Percentiles rank a stretch among this genome's conserved stretches.
Evolutionary conservation across 2,113 vertebrate species (phyloP).

Genomic region (Alethe diademata): DNA sequence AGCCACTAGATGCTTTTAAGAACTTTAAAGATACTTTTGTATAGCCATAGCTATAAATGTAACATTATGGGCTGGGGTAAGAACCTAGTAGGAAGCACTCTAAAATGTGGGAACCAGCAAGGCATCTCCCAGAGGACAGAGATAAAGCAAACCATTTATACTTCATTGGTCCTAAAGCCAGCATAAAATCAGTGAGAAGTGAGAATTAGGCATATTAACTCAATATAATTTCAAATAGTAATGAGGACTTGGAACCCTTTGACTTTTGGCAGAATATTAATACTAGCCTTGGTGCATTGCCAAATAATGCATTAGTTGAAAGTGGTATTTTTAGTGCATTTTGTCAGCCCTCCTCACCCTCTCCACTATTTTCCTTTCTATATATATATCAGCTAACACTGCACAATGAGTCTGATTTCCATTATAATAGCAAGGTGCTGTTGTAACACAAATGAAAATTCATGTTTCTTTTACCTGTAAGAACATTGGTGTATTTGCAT

Average conservation of each 20-base stretch:
- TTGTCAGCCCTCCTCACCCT: not conserved
- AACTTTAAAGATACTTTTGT: not conserved
- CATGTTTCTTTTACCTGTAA: not conserved
- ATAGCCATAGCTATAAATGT: not conserved
- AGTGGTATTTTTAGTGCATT: constrained; percentile 2
- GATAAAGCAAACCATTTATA: not conserved
- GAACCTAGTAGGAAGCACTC: not conserved
- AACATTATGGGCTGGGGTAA: not conserved
- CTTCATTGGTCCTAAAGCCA: not conserved
- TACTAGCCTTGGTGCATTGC: not conserved
- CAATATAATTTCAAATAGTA: not conserved
- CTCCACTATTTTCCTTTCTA: not conserved
- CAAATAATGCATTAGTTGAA: constrained; percentile 16
- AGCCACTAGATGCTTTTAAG: not conserved
- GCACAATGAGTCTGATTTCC: not conserved
- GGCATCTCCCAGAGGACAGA: not conserved
- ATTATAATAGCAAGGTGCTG: not conserved
- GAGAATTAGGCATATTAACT: not conserved
- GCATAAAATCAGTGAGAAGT: not conserved
- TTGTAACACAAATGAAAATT: not conserved
- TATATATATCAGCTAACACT: not conserved
- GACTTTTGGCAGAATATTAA: not conserved
- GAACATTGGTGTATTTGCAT: not conserved
- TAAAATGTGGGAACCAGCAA: not conserved
- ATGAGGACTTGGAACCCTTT: not conserved